phyloP scores from a whole-genome alignment of 2,888 invertebrate species.

The Phragmatobia fuliginosa region DNA sequence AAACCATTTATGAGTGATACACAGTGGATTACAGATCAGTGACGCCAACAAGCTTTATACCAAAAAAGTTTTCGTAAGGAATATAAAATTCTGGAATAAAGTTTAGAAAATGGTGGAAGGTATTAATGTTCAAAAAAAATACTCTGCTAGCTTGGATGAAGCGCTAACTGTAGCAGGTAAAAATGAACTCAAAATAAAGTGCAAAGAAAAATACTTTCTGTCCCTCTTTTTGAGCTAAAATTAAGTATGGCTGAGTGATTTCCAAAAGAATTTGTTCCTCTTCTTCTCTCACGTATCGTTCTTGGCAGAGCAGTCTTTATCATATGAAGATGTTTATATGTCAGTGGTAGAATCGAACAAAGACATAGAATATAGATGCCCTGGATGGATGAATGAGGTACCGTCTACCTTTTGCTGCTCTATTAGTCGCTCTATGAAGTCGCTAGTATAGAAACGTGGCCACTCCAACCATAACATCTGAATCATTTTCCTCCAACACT shows the following conservation, averaged over 20 bases:
- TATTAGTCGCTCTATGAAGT: too few relatives aligned
- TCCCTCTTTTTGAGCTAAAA: not conserved
- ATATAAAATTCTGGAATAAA: not conserved
- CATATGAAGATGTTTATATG: too few relatives aligned
- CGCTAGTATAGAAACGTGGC: too few relatives aligned
- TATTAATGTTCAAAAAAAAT: slow-evolving; percentile 52
- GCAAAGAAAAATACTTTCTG: not conserved
- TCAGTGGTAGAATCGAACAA: too few relatives aligned
- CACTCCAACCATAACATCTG: too few relatives aligned
- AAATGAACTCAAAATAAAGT: not conserved
- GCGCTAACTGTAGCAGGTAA: slow-evolving; percentile 59
- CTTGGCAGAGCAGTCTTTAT: too few relatives aligned
- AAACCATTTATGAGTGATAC: not conserved
- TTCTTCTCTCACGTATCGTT: too few relatives aligned
- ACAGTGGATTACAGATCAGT: not conserved
- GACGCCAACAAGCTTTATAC: not conserved
- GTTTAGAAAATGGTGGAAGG: slow-evolving; percentile 52
- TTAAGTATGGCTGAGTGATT: not conserved
- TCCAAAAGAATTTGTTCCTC: too few relatives aligned
- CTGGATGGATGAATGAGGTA: too few relatives aligned
- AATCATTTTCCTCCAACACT: too few relatives aligned
- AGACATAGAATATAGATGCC: too few relatives aligned
- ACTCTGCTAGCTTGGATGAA: slow-evolving; percentile 25
- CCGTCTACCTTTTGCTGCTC: too few relatives aligned
- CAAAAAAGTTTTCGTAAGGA: not conserved